phyloP scores from a whole-genome alignment of 53 echinoderm and acorn worm species.

The Zoroaster sp. region DNA sequence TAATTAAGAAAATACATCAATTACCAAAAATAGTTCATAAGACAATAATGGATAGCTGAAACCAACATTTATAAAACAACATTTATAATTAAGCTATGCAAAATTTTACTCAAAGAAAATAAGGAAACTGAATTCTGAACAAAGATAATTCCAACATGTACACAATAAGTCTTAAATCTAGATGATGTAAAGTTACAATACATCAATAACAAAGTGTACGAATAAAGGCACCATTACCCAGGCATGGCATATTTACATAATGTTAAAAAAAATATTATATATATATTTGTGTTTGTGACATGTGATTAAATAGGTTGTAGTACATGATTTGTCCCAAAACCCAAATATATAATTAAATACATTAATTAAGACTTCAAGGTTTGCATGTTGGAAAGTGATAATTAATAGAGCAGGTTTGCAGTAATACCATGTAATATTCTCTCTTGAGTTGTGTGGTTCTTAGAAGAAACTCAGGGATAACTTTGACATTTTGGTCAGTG shows the following conservation, averaged over 20 bases:
- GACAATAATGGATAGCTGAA: not conserved
- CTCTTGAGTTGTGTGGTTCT: too few relatives aligned
- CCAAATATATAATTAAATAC: too few relatives aligned
- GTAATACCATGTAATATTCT: too few relatives aligned
- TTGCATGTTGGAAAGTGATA: too few relatives aligned
- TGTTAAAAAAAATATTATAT: not conserved
- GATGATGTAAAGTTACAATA: not conserved
- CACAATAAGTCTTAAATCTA: not conserved
- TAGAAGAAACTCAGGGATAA: too few relatives aligned
- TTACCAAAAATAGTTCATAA: not conserved
- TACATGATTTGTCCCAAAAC: too few relatives aligned
- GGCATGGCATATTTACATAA: not conserved
- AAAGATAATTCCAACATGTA: conserved; percentile 21
- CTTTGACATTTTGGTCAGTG: too few relatives aligned
- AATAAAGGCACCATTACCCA: not conserved
- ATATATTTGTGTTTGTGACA: not conserved
- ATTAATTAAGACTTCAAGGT: too few relatives aligned
- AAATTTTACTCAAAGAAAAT: not conserved
- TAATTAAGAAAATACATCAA: not conserved
- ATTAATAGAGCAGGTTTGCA: too few relatives aligned
- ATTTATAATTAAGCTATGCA: not conserved
- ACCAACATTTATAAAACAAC: not conserved
- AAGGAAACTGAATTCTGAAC: not conserved
- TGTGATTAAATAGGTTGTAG: too few relatives aligned
- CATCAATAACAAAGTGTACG: not conserved